phyloP scores from a whole-genome alignment of 2,797 vertebrate genomes.

The Cuculus canorus region DNA sequence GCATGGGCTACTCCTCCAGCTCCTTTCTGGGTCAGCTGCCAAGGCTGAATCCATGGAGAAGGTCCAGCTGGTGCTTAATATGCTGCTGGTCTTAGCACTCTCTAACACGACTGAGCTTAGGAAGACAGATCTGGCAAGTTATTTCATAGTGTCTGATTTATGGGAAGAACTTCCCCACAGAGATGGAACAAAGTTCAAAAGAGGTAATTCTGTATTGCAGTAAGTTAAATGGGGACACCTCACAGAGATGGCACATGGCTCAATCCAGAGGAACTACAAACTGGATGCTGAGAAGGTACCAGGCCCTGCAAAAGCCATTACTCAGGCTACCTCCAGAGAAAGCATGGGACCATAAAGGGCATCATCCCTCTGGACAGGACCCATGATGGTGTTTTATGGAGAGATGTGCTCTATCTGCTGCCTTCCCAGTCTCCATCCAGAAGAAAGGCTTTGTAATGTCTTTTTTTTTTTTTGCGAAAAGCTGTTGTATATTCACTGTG shows the following conservation, averaged over 20 bases:
- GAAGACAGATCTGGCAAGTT: background rate
- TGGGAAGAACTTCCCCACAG: background rate
- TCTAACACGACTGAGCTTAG: background rate
- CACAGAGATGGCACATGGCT: background rate
- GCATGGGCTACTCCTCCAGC: background rate
- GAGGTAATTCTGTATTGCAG: background rate
- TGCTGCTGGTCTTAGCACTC: background rate
- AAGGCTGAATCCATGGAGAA: background rate
- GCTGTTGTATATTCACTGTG: background rate
- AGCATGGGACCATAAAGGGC: background rate
- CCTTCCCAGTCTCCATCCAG: background rate
- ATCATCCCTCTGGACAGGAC: background rate
- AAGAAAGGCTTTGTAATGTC: background rate
- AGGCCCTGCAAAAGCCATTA: background rate
- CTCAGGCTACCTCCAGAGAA: background rate
- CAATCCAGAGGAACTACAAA: background rate
- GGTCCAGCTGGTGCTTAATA: accelerated
- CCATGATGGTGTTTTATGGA: background rate
- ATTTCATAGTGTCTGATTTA: background rate
- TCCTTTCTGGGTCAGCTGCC: background rate
- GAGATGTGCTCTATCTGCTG: background rate
- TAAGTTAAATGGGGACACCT: background rate
- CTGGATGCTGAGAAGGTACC: background rate
- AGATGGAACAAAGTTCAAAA: background rate
- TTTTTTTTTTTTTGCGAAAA: background rate